Evolutionary conservation across 2,888 invertebrate genomes (phyloP), one percentile per base, ranked within the genome.

Genomic region (Synanthedon myopaeformis): DNA sequence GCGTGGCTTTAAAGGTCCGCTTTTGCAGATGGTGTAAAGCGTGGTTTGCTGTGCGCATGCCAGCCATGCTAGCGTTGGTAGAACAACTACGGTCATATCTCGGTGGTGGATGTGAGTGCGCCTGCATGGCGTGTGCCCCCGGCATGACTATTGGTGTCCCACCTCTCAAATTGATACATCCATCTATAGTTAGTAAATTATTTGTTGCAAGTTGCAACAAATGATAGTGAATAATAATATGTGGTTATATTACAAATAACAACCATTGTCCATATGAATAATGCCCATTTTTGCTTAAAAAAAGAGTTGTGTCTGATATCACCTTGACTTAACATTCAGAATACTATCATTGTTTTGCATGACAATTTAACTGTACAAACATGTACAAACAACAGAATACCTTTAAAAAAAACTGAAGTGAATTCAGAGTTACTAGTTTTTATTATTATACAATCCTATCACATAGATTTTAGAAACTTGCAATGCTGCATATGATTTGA

Each of bases 21-120:
- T 75, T 76, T 84, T 83, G 76, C 85, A 85, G 86, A 82, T 85
- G 86, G 81, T 76, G 84, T 86, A 78, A 83, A 74, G 79, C 76
- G 79, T 81, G 76, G 76, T 74, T 72, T 70, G 72, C 70, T 72
- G 77, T 78, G 75, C 78, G 72, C 79, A 72, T 69, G 79, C 82
- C 83, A 80, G 74, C 78, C 79, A 87, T 87, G 86, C 82, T 87
- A 85, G 86, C 86, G 78, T 81, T 87, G 84, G 86, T 87, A 76
- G 86, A 86, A 76, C 85, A 86, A 74, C 85, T 87, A 62, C 84
- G 85, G 76, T 79, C 78, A 64, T 87, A 87, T 80, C 85, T 87
- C 75, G 80, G 79, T 78, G 86, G 86, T 76, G 86, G 86, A 82
- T 83, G 86, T 87, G 84, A 87, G 86, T 85, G 78, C 62, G 74